Evolutionary conservation across 2,797 vertebrate genomes (phyloP).

Genomic region (Apogon talboti): DNA sequence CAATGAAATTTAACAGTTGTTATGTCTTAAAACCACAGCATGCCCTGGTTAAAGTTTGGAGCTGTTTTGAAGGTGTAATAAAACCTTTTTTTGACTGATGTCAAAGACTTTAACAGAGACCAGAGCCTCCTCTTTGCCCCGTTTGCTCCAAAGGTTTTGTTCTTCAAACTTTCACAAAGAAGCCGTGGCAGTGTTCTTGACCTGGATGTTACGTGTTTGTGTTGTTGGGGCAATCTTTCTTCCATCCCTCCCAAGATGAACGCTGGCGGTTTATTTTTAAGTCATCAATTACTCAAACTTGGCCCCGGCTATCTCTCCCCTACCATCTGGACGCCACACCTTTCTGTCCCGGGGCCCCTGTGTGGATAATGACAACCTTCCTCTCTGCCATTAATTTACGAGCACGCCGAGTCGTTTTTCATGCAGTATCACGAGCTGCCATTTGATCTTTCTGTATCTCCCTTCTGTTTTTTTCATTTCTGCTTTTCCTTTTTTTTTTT

Average conservation of each 20-base stretch:
- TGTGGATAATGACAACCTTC: conserved; percentile 94
- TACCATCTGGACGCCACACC: conserved; percentile 93
- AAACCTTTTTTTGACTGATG: not conserved
- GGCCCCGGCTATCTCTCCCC: conserved; percentile 88
- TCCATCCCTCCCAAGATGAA: conserved; percentile 85
- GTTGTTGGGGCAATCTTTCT: conserved; percentile 80
- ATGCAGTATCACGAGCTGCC: conserved; percentile 91
- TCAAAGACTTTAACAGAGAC: not conserved
- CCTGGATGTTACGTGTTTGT: conserved; percentile 75
- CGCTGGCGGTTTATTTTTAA: conserved; percentile 91
- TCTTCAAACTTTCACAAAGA: conserved; percentile 26
- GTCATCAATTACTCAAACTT: conserved; percentile 95
- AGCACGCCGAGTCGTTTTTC: conserved; percentile 89
- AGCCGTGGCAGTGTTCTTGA: conserved; percentile 65
- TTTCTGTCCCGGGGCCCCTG: conserved; percentile 87
- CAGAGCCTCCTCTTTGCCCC: not conserved
- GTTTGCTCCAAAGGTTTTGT: conserved; percentile 9
- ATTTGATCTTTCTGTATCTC: conserved; percentile 92
- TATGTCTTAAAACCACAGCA: conserved; percentile 6
- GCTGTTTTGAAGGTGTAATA: not conserved
- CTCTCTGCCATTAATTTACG: conserved; percentile 92
- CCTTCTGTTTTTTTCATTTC: conserved; percentile 46
- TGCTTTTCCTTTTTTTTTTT: not conserved
- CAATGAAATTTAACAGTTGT: not conserved
- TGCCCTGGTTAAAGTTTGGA: not conserved